Evolutionary conservation across 2,888 invertebrate species (phyloP), one percentile per base, ranked within the genome.

Genomic region (Catocala nupta): DNA sequence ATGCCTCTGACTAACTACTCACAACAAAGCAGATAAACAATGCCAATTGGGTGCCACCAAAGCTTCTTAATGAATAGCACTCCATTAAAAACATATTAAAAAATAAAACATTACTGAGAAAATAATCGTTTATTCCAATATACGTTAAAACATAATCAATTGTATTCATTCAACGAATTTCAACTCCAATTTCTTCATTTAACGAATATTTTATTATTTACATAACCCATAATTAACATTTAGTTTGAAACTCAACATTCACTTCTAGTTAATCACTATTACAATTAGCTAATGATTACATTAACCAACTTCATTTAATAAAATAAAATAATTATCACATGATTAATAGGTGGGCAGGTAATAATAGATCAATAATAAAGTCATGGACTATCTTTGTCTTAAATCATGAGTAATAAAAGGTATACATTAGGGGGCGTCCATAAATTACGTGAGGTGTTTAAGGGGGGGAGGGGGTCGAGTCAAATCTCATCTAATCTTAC

Each of bases 311-410:
- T 44, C 39, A 53, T 44, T n/a, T 43, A 59, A 69, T 48, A 65
- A 59, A 70, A 56, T 71, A 63, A 68, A 71, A 67, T 67, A 62
- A 67, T 68, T 82, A 84, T 82, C 81, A 83, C 82, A 83, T 78
- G 75, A 81, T 83, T 77, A 72, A 60, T 59, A 71, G 83, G 83
- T 82, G 81, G 84, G 83, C 73, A 12, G 36, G 9, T 45, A 65
- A 67, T 67, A 58, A 57, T 57, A 44, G n/a, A 60, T 52, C 34
- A 43, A 42, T 55, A 48, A 8, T 50, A 36, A 51, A 36, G 39
- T 51, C 51, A 36, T 51, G 36, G 13, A 16, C 36, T 33, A 25
- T 25, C 1, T 25, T 25, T 25, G 25, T 25, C 25, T 25, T 25
- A 25, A 25, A 25, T 25, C 25, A 25, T 25, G 1, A 25, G 4